Conservation (phyloP, 2,797 vertebrate genomes). For the Paedocypris micromegethes region DNA sequence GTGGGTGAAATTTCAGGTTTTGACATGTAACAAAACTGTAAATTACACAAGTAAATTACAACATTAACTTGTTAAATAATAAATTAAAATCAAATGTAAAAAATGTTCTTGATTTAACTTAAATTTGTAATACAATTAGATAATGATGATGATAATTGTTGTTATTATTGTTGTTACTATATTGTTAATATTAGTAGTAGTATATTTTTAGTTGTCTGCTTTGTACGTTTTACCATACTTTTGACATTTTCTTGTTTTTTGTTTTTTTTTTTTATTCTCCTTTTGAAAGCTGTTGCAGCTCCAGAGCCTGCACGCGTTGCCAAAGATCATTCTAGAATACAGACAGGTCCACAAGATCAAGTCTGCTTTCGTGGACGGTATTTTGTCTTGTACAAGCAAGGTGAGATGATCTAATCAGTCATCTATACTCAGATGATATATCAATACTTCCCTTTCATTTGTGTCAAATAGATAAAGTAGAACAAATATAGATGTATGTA, state of each 20-base stretch:
- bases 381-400: conserved; percentile 75
- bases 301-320: conserved; percentile 83
- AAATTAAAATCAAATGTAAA: too few species aligned
- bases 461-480: not conserved
- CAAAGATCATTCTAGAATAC: conserved; percentile 85
- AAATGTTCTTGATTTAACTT: too few species aligned
- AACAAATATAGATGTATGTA: not conserved
- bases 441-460: not conserved
- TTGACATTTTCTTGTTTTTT: not conserved
- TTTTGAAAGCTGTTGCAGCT: conserved; percentile 76
- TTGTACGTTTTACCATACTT: too few species aligned
- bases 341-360: conserved; percentile 91
- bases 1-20: too few species aligned
- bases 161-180: too few species aligned
- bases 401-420: conserved; percentile 56
- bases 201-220: too few species aligned
- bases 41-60: too few species aligned
- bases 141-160: too few species aligned
- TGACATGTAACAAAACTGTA: too few species aligned
- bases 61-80: too few species aligned
- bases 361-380: conserved; percentile 85
- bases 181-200: too few species aligned
- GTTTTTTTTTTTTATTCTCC: not conserved
- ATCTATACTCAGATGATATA: not conserved
- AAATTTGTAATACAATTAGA: too few species aligned